Conservation (phyloP, 2,888 invertebrate genomes). For the Sylvicola fuscatus region DNA sequence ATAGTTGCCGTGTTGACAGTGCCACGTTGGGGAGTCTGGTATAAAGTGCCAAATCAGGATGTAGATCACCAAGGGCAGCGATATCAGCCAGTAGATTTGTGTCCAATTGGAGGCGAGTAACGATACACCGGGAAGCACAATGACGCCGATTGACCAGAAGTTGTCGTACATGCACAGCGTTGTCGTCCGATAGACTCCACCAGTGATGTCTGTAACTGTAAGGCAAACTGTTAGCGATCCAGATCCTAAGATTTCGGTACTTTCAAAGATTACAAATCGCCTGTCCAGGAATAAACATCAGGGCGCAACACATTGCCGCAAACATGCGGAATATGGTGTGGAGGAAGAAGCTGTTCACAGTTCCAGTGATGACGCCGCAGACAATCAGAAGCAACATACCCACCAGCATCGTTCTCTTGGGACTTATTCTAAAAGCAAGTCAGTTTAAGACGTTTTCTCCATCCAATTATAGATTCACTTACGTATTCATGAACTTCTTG, state of each 20-base stretch:
- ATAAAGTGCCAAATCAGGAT: constrained; percentile 23
- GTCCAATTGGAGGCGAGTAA: constrained; percentile 23
- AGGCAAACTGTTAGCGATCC: no score
- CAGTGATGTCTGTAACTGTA: constrained; percentile 24
- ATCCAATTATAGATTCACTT: constrained; percentile 5
- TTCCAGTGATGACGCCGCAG: constrained; percentile 23
- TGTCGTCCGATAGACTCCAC: constrained; percentile 21
- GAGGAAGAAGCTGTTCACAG: constrained; percentile 19
- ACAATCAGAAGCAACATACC: constrained; percentile 23
- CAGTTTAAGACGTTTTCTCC: no score
- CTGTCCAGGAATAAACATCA: constrained; percentile 26
- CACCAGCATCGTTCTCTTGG: constrained; percentile 20
- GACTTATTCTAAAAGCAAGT: constrained; percentile 16
- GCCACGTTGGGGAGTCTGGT: constrained; percentile 27
- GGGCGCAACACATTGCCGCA: constrained; percentile 25
- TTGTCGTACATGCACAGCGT: constrained; percentile 24
- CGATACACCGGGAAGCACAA: constrained; percentile 22
- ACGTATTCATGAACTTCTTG: constrained; percentile 21
- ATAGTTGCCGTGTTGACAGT: constrained; percentile 18
- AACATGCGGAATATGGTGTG: constrained; percentile 24
- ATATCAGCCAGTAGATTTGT: constrained; percentile 24
- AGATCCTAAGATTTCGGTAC: no score
- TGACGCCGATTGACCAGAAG: constrained; percentile 27
- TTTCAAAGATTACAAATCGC: constrained; percentile 27
- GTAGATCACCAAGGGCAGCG: constrained; percentile 23